Evolutionary conservation across 1,140 invertebrate species (phyloP), one percentile per base, ranked within the genome.

Genomic region (Drosophila setifemur): DNA sequence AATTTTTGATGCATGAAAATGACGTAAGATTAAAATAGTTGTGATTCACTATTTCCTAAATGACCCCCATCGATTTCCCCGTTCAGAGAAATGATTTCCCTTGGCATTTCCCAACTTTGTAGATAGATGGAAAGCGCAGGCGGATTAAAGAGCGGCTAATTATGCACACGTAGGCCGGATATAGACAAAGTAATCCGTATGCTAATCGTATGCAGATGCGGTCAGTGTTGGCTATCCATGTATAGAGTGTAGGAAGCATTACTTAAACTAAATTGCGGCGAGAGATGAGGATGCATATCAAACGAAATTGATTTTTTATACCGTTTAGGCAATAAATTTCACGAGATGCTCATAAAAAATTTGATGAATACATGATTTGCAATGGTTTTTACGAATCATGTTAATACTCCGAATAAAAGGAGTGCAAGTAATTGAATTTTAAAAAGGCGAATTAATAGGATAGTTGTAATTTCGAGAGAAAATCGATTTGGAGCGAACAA

Each of bases 91-190:
- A 43, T 26, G 37, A 14, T 23, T 54, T 42, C 35, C 26, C 52
- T 16, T 54, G 42, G 26, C 4, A 19, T 54, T 54, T 26, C 23
- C 16, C 23, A 53, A 26, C 21, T 26, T 37, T 31, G 18, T 12
- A 2, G n/a, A 21, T 54, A 35, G 18, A 43, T 14, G 47, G 29
- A 31, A 48, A 37, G 26, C 11, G 43, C 26, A 50, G 39, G 29
- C 26, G 47, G 39, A 61, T 58, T 57, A 31, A 18, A 61, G n/a
- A 31, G 33, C 12, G 18, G 25, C n/a, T 57, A 57, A 60, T 57
- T 57, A 60, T 57, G 50, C 57, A 25, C 35, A 60, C 74, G 97
- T 91, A 98, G 99, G 54, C 98, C 98, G 61, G 96, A 98, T 92
- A 98, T 99, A 49, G 99, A 92, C 99, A 97, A 92, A 26, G 53